Conservation (phyloP, 92 coral and sea anemone genomes). For the Epizoanthus rinbou region DNA sequence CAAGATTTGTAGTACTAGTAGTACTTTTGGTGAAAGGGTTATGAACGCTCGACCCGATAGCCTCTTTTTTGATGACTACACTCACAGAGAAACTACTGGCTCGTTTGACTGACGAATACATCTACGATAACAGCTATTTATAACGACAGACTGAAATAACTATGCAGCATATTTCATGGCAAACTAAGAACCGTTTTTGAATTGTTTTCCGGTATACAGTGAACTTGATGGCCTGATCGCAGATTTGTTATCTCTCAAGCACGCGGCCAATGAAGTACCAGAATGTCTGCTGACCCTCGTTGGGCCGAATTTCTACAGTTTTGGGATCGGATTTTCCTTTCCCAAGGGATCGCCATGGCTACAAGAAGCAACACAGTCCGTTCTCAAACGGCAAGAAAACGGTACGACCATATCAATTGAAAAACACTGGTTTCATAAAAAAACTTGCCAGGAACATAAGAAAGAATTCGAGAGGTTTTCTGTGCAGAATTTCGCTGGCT, state of each 20-base stretch:
- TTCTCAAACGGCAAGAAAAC: slow-evolving; percentile 74
- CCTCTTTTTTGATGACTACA: too few relatives aligned
- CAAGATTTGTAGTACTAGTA: too few relatives aligned
- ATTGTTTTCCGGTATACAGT: slow-evolving; percentile 34
- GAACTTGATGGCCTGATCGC: slow-evolving; percentile 76
- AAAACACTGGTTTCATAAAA: slow-evolving; percentile 56
- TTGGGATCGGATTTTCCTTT: slow-evolving; percentile 76
- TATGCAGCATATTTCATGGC: too few relatives aligned
- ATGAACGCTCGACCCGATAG: too few relatives aligned
- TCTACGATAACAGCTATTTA: too few relatives aligned
- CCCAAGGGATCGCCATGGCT: slow-evolving; percentile 76
- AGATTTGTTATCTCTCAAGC: slow-evolving; percentile 62
- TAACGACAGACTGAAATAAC: too few relatives aligned
- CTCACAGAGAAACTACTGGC: too few relatives aligned
- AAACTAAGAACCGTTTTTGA: too few relatives aligned
- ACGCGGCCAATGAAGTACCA: slow-evolving; percentile 53
- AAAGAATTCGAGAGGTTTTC: slow-evolving; percentile 26
- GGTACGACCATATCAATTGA: slow-evolving; percentile 52
- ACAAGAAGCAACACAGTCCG: slow-evolving; percentile 61
- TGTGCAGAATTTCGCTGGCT: slow-evolving; percentile 63
- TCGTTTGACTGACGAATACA: too few relatives aligned
- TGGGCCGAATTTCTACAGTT: slow-evolving; percentile 59
- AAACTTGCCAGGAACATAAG: slow-evolving; percentile 15
- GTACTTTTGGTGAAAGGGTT: too few relatives aligned
- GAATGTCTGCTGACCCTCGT: slow-evolving; percentile 57